phyloP scores from a whole-genome alignment of 2,113 vertebrate genomes.

The Oncorhynchus clarkii region DNA sequence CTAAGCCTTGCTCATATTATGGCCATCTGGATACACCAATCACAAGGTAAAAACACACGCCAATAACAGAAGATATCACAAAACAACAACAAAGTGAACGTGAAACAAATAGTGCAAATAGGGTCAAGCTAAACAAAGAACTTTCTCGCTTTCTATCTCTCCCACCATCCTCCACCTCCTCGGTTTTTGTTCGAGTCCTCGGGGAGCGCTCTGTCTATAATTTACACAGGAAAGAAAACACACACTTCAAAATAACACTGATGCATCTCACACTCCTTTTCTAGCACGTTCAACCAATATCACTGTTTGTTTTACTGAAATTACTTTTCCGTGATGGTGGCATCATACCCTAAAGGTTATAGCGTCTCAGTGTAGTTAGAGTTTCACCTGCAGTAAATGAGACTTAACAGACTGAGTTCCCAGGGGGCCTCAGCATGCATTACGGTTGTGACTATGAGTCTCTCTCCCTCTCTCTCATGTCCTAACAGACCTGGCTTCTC shows the following conservation, averaged over 20 bases:
- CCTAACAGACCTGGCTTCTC: conserved; percentile 3
- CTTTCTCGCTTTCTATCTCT: background rate
- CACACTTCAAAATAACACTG: conserved; percentile 39
- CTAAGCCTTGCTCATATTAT: conserved; percentile 6
- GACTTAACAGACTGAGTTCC: conserved; percentile 49
- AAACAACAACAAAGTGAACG: background rate
- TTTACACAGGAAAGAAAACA: conserved; percentile 58
- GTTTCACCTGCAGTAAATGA: too few relatives aligned
- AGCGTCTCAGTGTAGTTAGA: conserved; percentile 44
- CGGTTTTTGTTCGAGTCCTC: conserved; percentile 15
- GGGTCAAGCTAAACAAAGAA: conserved; percentile 6
- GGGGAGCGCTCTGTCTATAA: conserved; percentile 40
- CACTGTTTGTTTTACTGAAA: conserved; percentile 28
- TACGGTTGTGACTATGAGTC: too few relatives aligned
- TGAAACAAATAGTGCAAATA: background rate
- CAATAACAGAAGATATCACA: background rate
- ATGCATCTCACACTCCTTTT: conserved; percentile 32
- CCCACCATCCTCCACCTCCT: background rate
- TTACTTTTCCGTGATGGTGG: conserved; percentile 51
- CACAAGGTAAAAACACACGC: background rate
- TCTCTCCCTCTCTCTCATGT: background rate
- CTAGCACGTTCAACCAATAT: conserved; percentile 22
- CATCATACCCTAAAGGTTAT: conserved; percentile 57
- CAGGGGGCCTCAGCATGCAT: background rate
- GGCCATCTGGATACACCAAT: conserved; percentile 3